A percentile compares a stretch with the other conserved stretches of the same genome.
Evolutionary conservation across 2,888 invertebrate species (phyloP).

Genomic region (Conops quadrifasciatus): DNA sequence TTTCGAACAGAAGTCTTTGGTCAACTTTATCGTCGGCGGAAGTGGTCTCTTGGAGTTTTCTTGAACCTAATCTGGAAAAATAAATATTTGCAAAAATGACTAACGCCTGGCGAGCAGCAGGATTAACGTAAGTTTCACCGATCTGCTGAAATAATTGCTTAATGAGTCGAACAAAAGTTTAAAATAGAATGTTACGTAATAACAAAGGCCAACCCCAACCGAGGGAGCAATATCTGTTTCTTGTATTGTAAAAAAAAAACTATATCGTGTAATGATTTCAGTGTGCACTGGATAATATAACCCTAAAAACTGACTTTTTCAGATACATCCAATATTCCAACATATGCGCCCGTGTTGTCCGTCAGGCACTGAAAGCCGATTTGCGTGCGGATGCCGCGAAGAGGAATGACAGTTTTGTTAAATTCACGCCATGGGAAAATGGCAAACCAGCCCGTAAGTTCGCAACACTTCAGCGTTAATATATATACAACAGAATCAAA

Average conservation of each 20-base stretch:
- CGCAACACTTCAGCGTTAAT: too few species aligned
- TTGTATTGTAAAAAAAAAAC: too few species aligned
- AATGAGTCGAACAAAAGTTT: neutral
- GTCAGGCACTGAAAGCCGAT: conserved; percentile 82
- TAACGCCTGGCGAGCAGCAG: conserved; percentile 79
- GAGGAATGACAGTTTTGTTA: conserved; percentile 79
- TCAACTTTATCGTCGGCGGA: too few species aligned
- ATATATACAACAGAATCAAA: neutral
- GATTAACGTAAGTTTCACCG: conserved; percentile 77
- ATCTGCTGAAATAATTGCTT: neutral
- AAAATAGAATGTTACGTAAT: neutral
- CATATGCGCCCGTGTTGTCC: conserved; percentile 86
- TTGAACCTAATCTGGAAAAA: conserved; percentile 2
- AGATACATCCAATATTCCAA: conserved; percentile 97
- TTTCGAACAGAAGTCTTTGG: neutral
- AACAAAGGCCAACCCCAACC: neutral
- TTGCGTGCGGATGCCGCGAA: conserved; percentile 77
- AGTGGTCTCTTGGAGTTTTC: too few species aligned
- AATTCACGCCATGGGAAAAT: conserved; percentile 87
- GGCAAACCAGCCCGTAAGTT: conserved; percentile 87
- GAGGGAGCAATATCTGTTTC: conserved; percentile 29
- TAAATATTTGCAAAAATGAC: conserved; percentile 70
- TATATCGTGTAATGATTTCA: too few species aligned
- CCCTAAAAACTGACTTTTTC: conserved; percentile 26
- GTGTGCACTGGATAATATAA: too few species aligned